These are phyloP conservation scores for Pelosia muscerda DNA, from an alignment of 2,888 invertebrate species.

Conservation along the genomic window DNA sequence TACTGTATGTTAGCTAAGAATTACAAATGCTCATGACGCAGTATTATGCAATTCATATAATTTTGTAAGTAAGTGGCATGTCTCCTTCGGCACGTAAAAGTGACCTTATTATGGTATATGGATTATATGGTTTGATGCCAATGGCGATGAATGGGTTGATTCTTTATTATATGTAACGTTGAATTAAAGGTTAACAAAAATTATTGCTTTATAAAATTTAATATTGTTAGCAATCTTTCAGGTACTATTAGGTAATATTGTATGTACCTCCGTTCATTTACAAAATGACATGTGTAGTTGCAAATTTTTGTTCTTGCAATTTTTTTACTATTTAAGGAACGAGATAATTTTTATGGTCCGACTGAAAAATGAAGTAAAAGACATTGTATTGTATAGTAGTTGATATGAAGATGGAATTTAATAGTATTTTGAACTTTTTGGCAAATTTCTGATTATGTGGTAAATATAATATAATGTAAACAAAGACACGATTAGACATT, in stretches of 20 bases:
- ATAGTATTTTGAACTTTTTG: too few species aligned
- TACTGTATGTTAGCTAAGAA: background rate
- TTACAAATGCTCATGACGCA: background rate
- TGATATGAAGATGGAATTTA: background rate
- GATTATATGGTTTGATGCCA: background rate
- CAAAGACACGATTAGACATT: background rate
- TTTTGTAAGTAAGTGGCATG: background rate
- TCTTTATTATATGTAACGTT: background rate
- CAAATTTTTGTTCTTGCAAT: too few species aligned
- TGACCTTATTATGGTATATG: background rate
- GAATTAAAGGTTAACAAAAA: too few species aligned
- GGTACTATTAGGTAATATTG: background rate
- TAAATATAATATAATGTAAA: too few species aligned
- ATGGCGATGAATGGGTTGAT: background rate
- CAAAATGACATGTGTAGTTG: background rate
- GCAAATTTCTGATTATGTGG: background rate
- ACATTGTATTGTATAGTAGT: slow-evolving; percentile 26
- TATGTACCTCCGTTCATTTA: background rate
- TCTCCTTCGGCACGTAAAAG: background rate
- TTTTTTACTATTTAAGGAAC: background rate
- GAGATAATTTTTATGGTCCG: slow-evolving; percentile 16
- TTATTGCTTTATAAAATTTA: too few species aligned
- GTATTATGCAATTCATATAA: background rate
- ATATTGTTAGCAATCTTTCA: background rate
- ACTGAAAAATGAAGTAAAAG: slow-evolving; percentile 34